Percentiles rank a stretch among this genome's conserved stretches.
phyloP scores from a whole-genome alignment of 2,113 vertebrate genomes.

The Gobio gobio region DNA sequence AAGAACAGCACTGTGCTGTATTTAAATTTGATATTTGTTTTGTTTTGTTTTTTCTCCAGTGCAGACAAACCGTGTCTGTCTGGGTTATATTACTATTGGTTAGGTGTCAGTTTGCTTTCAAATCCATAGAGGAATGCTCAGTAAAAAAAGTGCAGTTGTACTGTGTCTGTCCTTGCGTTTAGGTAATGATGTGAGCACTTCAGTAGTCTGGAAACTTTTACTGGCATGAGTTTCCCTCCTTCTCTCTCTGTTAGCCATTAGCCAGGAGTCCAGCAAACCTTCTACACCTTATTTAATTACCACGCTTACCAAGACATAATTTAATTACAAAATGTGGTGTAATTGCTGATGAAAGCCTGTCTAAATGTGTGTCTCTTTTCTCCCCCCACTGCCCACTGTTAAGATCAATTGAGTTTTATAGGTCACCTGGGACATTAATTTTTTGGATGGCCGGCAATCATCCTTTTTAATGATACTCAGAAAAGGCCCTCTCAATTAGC shows the following conservation, averaged over 20 bases:
- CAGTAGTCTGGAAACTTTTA: constrained; percentile 32
- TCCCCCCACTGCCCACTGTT: constrained; percentile 15
- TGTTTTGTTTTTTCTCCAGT: not conserved
- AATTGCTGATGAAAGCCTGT: constrained; percentile 48
- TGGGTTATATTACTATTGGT: not conserved
- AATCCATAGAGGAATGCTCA: not conserved
- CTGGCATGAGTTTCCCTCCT: constrained; percentile 17
- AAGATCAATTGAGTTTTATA: constrained; percentile 53
- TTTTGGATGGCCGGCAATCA: constrained; percentile 48
- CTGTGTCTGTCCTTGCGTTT: not conserved
- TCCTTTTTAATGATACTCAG: constrained; percentile 49
- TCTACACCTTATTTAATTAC: constrained; percentile 52
- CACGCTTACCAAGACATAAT: constrained; percentile 44
- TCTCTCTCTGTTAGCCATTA: constrained; percentile 44
- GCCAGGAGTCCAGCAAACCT: constrained; percentile 15
- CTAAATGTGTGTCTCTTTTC: constrained; percentile 34
- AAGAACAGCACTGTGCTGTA: not conserved
- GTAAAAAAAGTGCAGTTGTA: not conserved
- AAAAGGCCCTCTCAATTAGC: constrained; percentile 42
- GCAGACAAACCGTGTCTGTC: not conserved
- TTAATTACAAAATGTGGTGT: constrained; percentile 53
- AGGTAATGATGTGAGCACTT: constrained; percentile 1
- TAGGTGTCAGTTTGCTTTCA: not conserved
- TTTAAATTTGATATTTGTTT: not conserved
- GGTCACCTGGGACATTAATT: constrained; percentile 52